phyloP scores from a whole-genome alignment of 53 echinoderm and acorn worm species.

The Glandiceps talaboti region DNA sequence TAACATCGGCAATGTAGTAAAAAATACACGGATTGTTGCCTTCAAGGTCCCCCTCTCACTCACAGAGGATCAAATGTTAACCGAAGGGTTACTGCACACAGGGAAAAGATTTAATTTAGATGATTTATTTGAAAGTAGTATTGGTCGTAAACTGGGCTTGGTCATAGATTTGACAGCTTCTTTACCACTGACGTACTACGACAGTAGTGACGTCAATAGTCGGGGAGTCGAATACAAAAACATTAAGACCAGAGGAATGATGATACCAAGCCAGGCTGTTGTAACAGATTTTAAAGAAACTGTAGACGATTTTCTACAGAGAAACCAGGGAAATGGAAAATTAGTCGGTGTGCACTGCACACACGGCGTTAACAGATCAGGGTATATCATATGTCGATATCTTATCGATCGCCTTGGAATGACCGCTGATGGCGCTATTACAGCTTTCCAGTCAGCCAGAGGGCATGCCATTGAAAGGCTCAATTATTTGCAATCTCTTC shows the following conservation, averaged over 20 bases:
- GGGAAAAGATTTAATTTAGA: conserved; percentile 17
- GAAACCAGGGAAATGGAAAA: background rate
- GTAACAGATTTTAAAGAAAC: background rate
- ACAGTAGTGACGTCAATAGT: conserved; percentile 14
- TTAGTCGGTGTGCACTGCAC: conserved; percentile 57
- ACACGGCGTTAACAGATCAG: conserved; percentile 55
- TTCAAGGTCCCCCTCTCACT: background rate
- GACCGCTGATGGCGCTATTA: background rate
- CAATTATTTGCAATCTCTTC: conserved; percentile 48
- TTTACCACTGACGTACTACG: conserved; percentile 41
- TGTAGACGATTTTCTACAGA: background rate
- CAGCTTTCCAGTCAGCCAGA: conserved; percentile 41
- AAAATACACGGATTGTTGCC: background rate
- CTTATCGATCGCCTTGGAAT: conserved; percentile 22
- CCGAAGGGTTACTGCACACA: conserved; percentile 28
- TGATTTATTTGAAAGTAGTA: conserved; percentile 15
- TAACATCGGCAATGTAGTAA: background rate
- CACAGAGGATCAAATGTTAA: background rate
- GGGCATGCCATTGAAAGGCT: conserved; percentile 36
- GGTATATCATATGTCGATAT: conserved; percentile 54
- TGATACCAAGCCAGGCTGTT: conserved; percentile 2
- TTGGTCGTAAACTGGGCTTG: conserved; percentile 28
- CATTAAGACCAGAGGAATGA: conserved; percentile 8
- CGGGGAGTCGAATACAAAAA: conserved; percentile 15
- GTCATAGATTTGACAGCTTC: conserved; percentile 54